Evolutionary conservation across 2,888 invertebrate genomes (phyloP), one percentile per base, ranked within the genome.

Genomic region (Nomada ferruginata): DNA sequence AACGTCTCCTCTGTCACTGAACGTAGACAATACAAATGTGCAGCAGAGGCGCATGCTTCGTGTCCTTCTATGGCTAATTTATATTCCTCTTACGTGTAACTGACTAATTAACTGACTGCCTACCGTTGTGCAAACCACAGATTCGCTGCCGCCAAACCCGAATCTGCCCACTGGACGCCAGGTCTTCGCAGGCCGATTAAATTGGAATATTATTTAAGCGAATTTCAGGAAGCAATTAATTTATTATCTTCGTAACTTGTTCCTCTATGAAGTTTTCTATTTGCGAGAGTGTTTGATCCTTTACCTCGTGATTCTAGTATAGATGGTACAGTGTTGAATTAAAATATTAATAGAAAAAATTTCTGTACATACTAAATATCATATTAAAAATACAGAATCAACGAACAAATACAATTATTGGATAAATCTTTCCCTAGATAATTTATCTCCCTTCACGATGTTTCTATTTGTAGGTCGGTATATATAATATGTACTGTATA

Each of bases 61-160:
- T 52, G 29, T 47, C 18, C 13, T 23, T 52, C 57, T 70, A 64
- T 15, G 57, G 76, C 29, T 63, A 77, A 82, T 82, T 83, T 77
- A 77, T 83, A 73, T 72, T 71, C 64, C 83, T 63, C 83, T 78
- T 83, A 83, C 50, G 71, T 78, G 74, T 61, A 83, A 73, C 73
- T 74, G 70, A 74, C 69, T 83, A 77, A 83, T 83, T 83, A 83
- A 82, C 83, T 18, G 65, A 63, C 77, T 66, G 72, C 13, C 82
- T 63, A 53, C 60, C 59, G 61, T 65, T 63, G 71, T 23, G 60
- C 50, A 47, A 59, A 20, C 82, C 76, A 20, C 77, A 74, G 70
- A 55, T 69, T 73, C 72, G 53, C 66, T 52, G 53, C 68, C 53
- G 29, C 76, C 36, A 73, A 78, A 78, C 77, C 83, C n/a, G 60